These are phyloP conservation scores for Leucoraja ocellata DNA, from an alignment of 2,797 vertebrate genomes.

Conservation along the genomic window DNA sequence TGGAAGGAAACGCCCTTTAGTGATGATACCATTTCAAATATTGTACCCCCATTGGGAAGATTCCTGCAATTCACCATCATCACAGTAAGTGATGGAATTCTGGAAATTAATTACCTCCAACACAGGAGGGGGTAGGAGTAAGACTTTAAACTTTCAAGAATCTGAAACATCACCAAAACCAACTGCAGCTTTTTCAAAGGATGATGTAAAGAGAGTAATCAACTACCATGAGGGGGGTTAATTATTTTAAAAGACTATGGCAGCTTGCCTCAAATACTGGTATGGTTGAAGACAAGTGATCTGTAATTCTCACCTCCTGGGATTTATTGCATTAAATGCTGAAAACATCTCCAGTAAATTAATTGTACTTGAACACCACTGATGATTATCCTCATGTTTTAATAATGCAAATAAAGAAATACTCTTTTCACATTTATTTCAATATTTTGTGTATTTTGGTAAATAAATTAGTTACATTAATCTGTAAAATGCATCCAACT, in stretches of 20 bases:
- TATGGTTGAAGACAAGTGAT: not conserved
- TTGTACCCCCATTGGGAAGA: not conserved
- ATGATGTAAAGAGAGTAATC: not conserved
- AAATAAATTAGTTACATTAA: not conserved
- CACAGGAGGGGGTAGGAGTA: not conserved
- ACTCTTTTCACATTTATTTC: not conserved
- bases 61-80: not conserved
- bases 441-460: not conserved
- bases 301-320: not conserved
- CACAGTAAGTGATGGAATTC: not conserved
- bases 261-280: not conserved
- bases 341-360: not conserved
- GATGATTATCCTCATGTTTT: not conserved
- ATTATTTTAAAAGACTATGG: not conserved
- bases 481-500: not conserved
- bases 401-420: not conserved
- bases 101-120: not conserved
- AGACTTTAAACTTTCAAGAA: not conserved
- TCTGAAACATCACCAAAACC: not conserved
- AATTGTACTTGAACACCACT: not conserved
- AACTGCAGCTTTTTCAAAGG: not conserved
- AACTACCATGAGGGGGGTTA: not conserved
- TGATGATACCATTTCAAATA: not conserved
- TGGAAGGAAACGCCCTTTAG: not conserved
- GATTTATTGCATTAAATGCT: not conserved